These are phyloP conservation scores for Liasis olivaceus DNA, from an alignment of 2,797 vertebrate species.

Conservation along the genomic window DNA sequence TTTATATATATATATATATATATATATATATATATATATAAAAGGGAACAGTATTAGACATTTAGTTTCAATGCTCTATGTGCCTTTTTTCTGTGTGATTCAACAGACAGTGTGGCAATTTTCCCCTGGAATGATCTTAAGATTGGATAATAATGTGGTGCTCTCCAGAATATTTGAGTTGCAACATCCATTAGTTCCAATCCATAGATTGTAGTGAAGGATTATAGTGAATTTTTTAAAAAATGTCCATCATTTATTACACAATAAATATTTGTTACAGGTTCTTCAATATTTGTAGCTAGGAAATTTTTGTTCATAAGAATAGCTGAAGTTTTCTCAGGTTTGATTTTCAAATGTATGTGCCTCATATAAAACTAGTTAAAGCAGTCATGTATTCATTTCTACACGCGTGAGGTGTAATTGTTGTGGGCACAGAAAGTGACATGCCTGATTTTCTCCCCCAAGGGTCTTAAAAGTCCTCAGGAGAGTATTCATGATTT, in stretches of 20 bases:
- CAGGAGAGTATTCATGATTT: slow-evolving; percentile 91
- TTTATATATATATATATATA: background rate
- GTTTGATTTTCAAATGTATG: slow-evolving; percentile 5
- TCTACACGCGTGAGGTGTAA: background rate
- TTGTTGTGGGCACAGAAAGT: background rate
- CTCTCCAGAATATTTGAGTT: background rate
- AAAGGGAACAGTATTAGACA: background rate
- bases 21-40: background rate
- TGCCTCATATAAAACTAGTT: background rate
- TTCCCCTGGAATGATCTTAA: background rate
- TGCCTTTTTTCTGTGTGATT: background rate
- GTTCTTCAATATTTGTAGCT: background rate
- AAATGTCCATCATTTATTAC: background rate
- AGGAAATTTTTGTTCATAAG: background rate
- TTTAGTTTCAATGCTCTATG: background rate
- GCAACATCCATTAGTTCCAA: background rate
- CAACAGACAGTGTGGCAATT: background rate
- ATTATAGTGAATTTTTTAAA: background rate
- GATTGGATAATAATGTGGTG: background rate
- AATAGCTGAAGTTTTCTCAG: background rate
- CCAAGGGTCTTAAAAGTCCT: slow-evolving; percentile 93
- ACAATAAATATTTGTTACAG: background rate
- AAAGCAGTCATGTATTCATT: background rate
- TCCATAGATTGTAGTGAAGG: background rate
- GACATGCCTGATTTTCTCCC: slow-evolving; percentile 41